phyloP scores from a whole-genome alignment of 2,113 vertebrate genomes.

The Tachysurus vachellii region DNA sequence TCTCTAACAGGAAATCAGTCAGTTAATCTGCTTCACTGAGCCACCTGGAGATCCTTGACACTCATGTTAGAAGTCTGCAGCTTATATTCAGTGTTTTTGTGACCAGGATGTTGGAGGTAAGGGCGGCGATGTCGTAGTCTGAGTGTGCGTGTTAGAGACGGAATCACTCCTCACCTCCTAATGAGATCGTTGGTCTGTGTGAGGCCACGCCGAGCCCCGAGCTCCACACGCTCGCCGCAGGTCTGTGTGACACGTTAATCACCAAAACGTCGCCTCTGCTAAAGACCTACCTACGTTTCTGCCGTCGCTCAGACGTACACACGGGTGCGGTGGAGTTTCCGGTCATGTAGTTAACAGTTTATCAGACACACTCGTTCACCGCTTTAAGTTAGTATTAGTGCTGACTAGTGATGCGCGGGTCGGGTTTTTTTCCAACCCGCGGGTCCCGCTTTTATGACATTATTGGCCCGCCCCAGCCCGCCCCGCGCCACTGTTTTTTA shows the following conservation, averaged over 20 bases:
- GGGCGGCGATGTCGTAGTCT: not conserved
- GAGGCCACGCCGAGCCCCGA: constrained; percentile 42
- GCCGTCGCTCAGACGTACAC: constrained; percentile 3
- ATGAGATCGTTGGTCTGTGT: constrained; percentile 71
- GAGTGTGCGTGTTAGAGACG: constrained; percentile 53
- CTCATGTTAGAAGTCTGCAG: not conserved
- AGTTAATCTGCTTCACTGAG: not conserved
- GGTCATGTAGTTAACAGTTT: not conserved
- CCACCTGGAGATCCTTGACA: not conserved
- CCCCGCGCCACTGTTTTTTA: too few species aligned
- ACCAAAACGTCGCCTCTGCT: constrained; percentile 43
- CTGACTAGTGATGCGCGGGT: too few species aligned
- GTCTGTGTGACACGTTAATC: constrained; percentile 73
- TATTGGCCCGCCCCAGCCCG: too few species aligned
- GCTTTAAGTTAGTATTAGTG: too few species aligned
- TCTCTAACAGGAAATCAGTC: not conserved
- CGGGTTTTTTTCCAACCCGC: too few species aligned
- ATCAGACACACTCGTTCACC: not conserved
- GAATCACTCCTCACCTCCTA: constrained; percentile 76
- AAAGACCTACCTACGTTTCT: constrained; percentile 15
- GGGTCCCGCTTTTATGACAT: too few species aligned
- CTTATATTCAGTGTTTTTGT: not conserved
- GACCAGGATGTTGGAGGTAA: not conserved
- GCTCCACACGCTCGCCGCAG: constrained; percentile 52
- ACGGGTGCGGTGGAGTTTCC: not conserved